Evolutionary conservation across 1,140 invertebrate genomes (phyloP), one percentile per base, ranked within the genome.

Genomic region (Saccostrea echinata): DNA sequence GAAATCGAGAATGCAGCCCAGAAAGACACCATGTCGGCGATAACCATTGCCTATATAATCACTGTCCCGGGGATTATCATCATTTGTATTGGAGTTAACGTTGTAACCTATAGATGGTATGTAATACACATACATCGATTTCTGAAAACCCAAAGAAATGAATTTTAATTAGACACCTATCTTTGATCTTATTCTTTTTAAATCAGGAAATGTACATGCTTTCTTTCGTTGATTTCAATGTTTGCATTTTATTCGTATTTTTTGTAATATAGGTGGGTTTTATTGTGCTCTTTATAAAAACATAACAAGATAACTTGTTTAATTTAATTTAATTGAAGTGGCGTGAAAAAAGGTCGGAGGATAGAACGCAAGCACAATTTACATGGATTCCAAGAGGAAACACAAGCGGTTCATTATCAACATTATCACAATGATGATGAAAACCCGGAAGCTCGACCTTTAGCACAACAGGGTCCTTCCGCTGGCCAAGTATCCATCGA

Each of bases 21-120:
- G n/a, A 18, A 61, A 4, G 16, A 43, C 43, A 27, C 13, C 24
- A 16, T 76, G 11, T 30, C 24, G 3, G 27, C 33, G 27, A 76
- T 76, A 30, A 30, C 12, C 13, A 27, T 76, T 33, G 68, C 68
- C 27, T 76, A 30, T 76, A 33, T 33, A 12, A 27, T 76, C 27
- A 76, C 68, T 13, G 27, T 76, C 13, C 68, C 68, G 24, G 24
- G 24, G 18, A 33, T 76, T 12, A 30, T 76, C 24, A 30, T 16
- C 6, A 16, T 76, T 11, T 76, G 24, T 27, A 27, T 76, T 30
- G 68, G 24, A 3, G 68, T 76, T 9, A 76, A 76, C 27, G 24
- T 76, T 33, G 27, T 76, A 12, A 30, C 24, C 27, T 76, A 76
- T 13, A 76, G 33, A 76, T 76, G 68, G 68, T 76, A 76, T 30